phyloP scores from a whole-genome alignment of 2,797 vertebrate species.

The Phataginus tetradactyla region DNA sequence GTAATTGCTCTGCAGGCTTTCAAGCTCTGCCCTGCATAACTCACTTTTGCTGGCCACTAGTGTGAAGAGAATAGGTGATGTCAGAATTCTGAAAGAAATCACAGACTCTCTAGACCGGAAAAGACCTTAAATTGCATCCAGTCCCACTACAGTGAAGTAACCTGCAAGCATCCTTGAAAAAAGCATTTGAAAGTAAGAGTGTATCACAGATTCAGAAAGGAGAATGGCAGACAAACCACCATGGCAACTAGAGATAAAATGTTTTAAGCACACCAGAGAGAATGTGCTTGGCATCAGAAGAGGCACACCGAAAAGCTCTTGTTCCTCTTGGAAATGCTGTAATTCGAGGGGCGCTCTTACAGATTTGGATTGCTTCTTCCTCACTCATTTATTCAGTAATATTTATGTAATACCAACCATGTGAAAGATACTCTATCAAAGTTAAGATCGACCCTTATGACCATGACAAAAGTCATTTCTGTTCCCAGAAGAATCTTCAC shows the following conservation, averaged over 20 bases:
- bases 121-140: neutral
- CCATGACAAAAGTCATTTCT: conserved; percentile 27
- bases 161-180: neutral
- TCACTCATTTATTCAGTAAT: neutral
- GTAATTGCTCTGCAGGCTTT: neutral
- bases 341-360: neutral
- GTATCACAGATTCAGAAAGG: neutral
- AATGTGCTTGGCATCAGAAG: conserved; percentile 36
- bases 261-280: neutral
- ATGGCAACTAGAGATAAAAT: neutral
- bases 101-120: neutral
- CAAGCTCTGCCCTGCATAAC: neutral
- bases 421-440: neutral
- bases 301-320: neutral
- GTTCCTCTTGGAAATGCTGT: conserved; percentile 23
- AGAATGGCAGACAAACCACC: neutral
- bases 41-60: neutral
- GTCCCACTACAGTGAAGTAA: neutral
- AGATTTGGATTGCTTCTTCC: neutral
- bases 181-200: conserved; percentile 26
- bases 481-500: neutral
- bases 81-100: neutral
- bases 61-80: neutral
- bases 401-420: neutral
- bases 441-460: neutral